Evolutionary conservation across 2,888 invertebrate species (phyloP).

Genomic region (Orthosia gracilis): DNA sequence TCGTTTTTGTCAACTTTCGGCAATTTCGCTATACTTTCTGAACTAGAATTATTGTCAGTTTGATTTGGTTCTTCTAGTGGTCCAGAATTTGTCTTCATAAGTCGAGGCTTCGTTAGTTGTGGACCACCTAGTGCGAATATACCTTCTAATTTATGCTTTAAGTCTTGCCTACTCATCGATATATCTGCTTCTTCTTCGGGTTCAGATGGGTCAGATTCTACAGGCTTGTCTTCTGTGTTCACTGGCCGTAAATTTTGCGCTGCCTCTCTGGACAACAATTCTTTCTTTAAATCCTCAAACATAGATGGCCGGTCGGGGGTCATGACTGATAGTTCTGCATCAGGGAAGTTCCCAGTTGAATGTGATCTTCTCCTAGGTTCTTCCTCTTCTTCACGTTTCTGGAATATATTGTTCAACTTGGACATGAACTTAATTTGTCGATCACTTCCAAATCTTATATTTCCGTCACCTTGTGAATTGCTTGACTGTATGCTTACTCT

Average conservation of each 20-base stretch:
- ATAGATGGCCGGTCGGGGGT: constrained; percentile 75
- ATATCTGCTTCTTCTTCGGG: constrained; percentile 73
- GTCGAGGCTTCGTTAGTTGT: constrained; percentile 78
- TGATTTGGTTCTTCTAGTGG: constrained; percentile 84
- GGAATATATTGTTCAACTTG: constrained; percentile 84
- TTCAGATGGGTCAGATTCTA: constrained; percentile 63
- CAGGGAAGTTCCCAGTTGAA: constrained; percentile 81
- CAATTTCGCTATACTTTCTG: constrained; percentile 81
- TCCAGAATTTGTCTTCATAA: constrained; percentile 83
- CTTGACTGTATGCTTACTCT: constrained; percentile 79
- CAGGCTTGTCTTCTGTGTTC: constrained; percentile 67
- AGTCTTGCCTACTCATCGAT: constrained; percentile 81
- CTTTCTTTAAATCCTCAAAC: constrained; percentile 83
- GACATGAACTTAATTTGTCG: constrained; percentile 85
- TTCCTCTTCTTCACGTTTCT: constrained; percentile 81
- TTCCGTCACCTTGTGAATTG: constrained; percentile 76
- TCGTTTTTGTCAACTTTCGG: constrained; percentile 87
- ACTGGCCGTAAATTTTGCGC: constrained; percentile 78
- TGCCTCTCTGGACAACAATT: constrained; percentile 77
- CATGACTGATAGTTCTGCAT: constrained; percentile 70
- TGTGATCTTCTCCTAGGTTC: constrained; percentile 79
- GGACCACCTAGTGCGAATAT: constrained; percentile 85
- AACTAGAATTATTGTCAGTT: constrained; percentile 79
- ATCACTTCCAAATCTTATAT: constrained; percentile 81
- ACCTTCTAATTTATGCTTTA: constrained; percentile 85